These are phyloP conservation scores for Physeter macrocephalus DNA, from an alignment of 2,113 vertebrate species.

Conservation along the genomic window DNA sequence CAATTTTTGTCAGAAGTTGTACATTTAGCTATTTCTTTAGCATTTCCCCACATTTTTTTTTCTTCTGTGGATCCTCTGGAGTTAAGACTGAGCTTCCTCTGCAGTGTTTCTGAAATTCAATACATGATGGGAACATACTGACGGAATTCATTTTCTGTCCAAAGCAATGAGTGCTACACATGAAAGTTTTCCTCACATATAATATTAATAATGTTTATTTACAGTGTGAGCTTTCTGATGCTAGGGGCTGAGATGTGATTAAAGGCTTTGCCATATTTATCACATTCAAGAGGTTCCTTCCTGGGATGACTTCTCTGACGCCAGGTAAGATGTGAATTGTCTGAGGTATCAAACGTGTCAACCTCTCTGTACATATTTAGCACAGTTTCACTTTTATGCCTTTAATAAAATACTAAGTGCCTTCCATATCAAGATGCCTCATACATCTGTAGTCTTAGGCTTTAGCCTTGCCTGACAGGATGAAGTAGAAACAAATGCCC, in stretches of 20 bases:
- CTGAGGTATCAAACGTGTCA: neutral
- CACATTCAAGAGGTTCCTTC: constrained; percentile 29
- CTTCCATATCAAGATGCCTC: constrained; percentile 13
- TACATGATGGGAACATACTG: neutral
- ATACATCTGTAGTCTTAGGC: neutral
- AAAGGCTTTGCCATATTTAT: constrained; percentile 50
- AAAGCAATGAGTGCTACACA: constrained; percentile 28
- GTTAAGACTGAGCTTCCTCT: neutral
- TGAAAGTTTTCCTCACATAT: constrained; percentile 14
- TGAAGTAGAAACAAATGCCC: neutral
- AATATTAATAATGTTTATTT: constrained; percentile 57
- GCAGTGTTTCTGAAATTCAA: constrained; percentile 39
- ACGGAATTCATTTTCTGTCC: constrained; percentile 39
- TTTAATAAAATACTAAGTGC: constrained; percentile 51
- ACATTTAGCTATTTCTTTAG: constrained; percentile 29
- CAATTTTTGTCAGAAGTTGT: neutral
- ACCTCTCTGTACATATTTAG: neutral
- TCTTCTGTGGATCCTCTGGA: constrained; percentile 41
- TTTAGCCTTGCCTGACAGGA: constrained; percentile 18
- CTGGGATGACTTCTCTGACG: constrained; percentile 31
- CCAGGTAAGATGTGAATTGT: neutral
- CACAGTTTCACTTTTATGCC: constrained; percentile 12
- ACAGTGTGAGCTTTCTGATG: constrained; percentile 54
- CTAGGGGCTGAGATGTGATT: constrained; percentile 27
- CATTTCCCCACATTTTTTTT: constrained; percentile 18